Conservation (phyloP, 2,797 vertebrate genomes). For the Clarias platycephalus region DNA sequence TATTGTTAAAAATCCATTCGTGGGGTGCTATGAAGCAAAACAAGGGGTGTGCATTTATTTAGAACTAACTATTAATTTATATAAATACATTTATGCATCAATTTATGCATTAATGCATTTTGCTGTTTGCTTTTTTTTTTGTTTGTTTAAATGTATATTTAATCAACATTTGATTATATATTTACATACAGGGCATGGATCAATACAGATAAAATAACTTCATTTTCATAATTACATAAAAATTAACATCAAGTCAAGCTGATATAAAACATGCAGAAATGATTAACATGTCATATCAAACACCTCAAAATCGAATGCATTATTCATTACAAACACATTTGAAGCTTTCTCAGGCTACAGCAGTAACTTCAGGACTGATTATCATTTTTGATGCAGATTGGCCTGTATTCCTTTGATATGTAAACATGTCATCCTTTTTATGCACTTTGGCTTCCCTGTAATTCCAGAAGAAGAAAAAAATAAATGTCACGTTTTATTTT, state of each 20-base stretch:
- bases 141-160: background rate
- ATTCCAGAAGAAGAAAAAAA: conserved; percentile 68
- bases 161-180: background rate
- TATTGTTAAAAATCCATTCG: background rate
- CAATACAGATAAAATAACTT: background rate
- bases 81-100: background rate
- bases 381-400: conserved; percentile 78
- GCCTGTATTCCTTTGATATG: conserved; percentile 86
- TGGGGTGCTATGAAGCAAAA: background rate
- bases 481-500: conserved; percentile 79
- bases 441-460: conserved; percentile 80
- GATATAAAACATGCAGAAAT: background rate
- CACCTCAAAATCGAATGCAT: background rate
- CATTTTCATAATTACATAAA: background rate
- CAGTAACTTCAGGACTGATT: conserved; percentile 83
- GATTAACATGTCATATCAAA: background rate
- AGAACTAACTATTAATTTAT: background rate
- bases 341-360: conserved; percentile 78
- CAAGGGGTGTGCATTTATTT: background rate
- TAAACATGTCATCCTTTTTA: conserved; percentile 85
- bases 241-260: background rate
- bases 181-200: background rate
- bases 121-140: background rate
- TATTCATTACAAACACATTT: background rate
- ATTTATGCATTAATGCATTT: background rate